Evolutionary conservation across 2,113 vertebrate genomes (phyloP).

Genomic region (Oncorhynchus keta): DNA sequence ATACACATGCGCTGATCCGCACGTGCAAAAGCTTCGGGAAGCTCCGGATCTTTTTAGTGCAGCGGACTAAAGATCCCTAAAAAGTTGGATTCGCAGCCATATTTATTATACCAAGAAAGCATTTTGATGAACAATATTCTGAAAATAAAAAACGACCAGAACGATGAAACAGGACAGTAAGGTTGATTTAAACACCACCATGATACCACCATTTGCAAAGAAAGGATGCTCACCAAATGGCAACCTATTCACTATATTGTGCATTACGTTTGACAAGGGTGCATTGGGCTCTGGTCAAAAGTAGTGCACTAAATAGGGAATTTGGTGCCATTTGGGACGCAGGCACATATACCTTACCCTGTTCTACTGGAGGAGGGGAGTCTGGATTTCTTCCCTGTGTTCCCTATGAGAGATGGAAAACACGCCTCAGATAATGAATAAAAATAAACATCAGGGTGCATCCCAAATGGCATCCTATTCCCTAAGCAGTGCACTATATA

Average conservation of each 20-base stretch:
- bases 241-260: too few species aligned
- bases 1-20: too few species aligned
- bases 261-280: too few species aligned
- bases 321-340: too few species aligned
- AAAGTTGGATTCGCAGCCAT: background rate
- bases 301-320: background rate
- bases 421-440: slow-evolving; percentile 6
- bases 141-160: too few species aligned
- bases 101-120: background rate
- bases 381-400: slow-evolving; percentile 70
- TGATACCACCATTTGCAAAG: background rate
- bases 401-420: slow-evolving; percentile 67
- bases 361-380: slow-evolving; percentile 71
- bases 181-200: too few species aligned
- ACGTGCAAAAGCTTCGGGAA: too few species aligned
- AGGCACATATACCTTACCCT: slow-evolving; percentile 73
- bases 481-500: background rate
- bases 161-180: too few species aligned
- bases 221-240: background rate
- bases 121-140: background rate
- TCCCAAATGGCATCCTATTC: background rate
- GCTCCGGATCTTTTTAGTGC: too few species aligned
- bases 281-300: too few species aligned
- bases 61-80: too few species aligned
- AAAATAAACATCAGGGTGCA: slow-evolving; percentile 7